These are phyloP conservation scores for Morbakka virulenta DNA, from an alignment of 30 jellyfish, hydroid and myxozoan genomes.

Conservation along the genomic window DNA sequence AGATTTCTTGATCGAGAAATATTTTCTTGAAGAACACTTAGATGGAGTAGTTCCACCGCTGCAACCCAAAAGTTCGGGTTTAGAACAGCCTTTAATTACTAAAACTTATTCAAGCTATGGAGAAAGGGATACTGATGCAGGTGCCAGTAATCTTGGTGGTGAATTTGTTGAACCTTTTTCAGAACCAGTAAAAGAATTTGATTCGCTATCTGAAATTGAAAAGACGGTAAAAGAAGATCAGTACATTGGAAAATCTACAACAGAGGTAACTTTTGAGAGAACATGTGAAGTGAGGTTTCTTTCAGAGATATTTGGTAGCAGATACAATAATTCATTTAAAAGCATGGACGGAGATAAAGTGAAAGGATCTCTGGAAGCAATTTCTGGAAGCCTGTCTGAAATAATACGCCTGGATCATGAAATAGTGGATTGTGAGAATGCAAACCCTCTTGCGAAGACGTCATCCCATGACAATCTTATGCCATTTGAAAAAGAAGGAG, in stretches of 20 bases:
- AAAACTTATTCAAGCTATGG: too few species aligned
- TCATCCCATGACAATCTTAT: not conserved
- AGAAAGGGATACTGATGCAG: too few species aligned
- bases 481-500: not conserved
- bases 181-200: too few species aligned
- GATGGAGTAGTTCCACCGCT: too few species aligned
- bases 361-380: not conserved
- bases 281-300: not conserved
- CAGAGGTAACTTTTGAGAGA: not conserved
- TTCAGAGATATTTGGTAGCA: not conserved
- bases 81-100: too few species aligned
- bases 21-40: too few species aligned
- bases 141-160: too few species aligned
- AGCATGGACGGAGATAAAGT: not conserved
- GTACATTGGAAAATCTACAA: not conserved
- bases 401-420: not conserved
- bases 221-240: not conserved
- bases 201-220: not conserved
- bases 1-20: too few species aligned
- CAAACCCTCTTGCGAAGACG: too few species aligned
- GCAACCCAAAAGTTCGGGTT: too few species aligned
- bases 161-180: too few species aligned
- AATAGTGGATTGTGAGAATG: not conserved
- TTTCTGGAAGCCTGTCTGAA: not conserved
- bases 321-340: not conserved